A percentile compares a stretch with the other conserved stretches of the same genome.
phyloP scores from a whole-genome alignment of 2,888 invertebrate species.

The Autographa gamma region DNA sequence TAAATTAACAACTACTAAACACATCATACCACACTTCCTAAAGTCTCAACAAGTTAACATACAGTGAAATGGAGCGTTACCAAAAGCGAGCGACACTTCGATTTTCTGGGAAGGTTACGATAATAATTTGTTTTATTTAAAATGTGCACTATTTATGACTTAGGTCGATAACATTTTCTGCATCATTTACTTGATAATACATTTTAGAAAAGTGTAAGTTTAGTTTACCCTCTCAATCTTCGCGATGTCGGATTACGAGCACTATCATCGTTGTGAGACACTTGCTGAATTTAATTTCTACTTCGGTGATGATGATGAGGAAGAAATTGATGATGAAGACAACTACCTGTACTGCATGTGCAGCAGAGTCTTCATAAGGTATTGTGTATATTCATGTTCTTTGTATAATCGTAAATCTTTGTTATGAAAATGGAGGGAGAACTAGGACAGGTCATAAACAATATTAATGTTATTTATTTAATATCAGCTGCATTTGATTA shows the following conservation, averaged over 20 bases:
- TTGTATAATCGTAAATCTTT: constrained; percentile 13
- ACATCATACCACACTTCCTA: no score
- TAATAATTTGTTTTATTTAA: constrained; percentile 23
- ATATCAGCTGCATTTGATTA: neutral
- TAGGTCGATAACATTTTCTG: constrained; percentile 6
- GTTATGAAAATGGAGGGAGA: constrained; percentile 35
- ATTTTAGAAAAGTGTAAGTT: constrained; percentile 14
- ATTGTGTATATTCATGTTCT: constrained; percentile 40
- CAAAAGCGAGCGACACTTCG: constrained; percentile 46
- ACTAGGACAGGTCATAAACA: neutral
- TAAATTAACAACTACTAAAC: no score
- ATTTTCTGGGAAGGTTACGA: constrained; percentile 48
- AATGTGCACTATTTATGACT: constrained; percentile 9
- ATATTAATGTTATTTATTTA: neutral
- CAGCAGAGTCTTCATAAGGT: constrained; percentile 92
- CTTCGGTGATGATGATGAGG: constrained; percentile 76
- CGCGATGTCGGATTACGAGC: constrained; percentile 80
- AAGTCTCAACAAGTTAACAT: neutral
- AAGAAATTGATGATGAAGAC: constrained; percentile 73
- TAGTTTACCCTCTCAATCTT: constrained; percentile 48
- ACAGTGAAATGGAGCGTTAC: constrained; percentile 28
- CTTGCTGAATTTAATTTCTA: constrained; percentile 90
- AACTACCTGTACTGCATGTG: constrained; percentile 91
- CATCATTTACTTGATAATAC: constrained; percentile 15
- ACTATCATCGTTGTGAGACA: constrained; percentile 90